Base-by-base conservation (phyloP, 2,888 invertebrate genomes). In the Urechis unicinctus region DNA sequence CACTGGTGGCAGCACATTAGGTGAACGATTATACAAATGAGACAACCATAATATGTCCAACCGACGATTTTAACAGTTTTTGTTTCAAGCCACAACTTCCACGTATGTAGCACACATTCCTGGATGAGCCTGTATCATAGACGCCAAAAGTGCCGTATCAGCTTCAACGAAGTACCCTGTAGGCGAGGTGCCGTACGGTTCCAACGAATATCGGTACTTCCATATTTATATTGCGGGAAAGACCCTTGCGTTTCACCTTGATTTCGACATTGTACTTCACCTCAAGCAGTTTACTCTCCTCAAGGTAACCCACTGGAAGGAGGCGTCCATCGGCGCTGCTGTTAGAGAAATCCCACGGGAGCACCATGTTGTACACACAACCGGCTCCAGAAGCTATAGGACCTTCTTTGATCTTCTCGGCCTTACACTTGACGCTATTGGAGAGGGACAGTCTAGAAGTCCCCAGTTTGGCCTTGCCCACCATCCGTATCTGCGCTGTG, bases 231-330 rank as follows among this genome's bases (percentile, higher is more conserved):
- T 54, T 42, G n/a, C 54, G 41, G 28, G 41, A 50, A 1, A 50
- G 1, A 3, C 54, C 54, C 4, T 25, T 43, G 9, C 54, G 24
- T 22, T 54, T 54, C n/a, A 50, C 26, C 1, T 31, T 3, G 46
- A 54, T 26, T n/a, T 17, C 21, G 25, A 54, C 25, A 4, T 54
- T 30, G 49, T 54, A 54, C 5, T 42, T 1, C n/a, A 54, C 54
- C 42, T 54, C 54, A 17, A 54, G 30, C 5, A 49, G 3, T 1
- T 26, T 6, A n/a, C 54, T 47, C 4, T 54, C 54, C 29, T 54
- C 50, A 5, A 54, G 43, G n/a, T 29, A 28, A n/a, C 54, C 54
- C 25, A 41, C 54, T 21, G 54, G 54, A 5, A 54, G 29, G 17
- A 54, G 50, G 50, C 49, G 48, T 3, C 42, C 26, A 43, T 54